A percentile compares a stretch with the other conserved stretches of the same genome.
Conservation (phyloP, 2,797 vertebrate species). For the Enteromius paludinosus region DNA sequence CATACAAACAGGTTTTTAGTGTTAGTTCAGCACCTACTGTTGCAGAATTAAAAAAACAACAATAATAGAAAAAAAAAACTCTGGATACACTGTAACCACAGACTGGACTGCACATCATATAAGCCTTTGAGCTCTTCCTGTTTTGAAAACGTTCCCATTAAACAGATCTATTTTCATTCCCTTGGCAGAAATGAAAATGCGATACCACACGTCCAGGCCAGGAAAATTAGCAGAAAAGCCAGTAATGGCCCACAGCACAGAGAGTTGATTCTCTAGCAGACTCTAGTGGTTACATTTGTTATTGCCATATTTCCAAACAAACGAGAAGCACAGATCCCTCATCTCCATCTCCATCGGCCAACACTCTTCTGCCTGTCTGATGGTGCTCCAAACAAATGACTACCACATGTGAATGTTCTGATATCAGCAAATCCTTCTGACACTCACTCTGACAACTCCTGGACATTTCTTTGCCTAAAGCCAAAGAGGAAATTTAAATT, state of each 20-base stretch:
- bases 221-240: constrained; percentile 60
- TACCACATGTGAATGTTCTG: constrained; percentile 2
- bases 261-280: constrained; percentile 48
- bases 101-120: constrained; percentile 4
- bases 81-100: background rate
- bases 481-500: background rate
- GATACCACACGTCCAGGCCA: constrained; percentile 61
- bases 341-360: background rate
- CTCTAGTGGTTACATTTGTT: constrained; percentile 41
- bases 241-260: background rate
- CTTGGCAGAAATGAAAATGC: constrained; percentile 62
- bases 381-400: background rate
- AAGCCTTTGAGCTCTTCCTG: constrained; percentile 36
- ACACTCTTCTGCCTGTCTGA: background rate
- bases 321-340: background rate
- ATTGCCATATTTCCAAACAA: constrained; percentile 25
- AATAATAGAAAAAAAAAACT: background rate
- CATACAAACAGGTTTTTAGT: background rate
- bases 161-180: constrained; percentile 47
- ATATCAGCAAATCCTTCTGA: background rate
- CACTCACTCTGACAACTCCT: background rate
- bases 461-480: background rate
- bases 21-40: background rate
- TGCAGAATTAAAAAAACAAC: background rate
- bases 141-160: constrained; percentile 48